Conservation (phyloP, 37 sponge, comb jelly and placozoan species). For the Amphimedon queenslandica region DNA sequence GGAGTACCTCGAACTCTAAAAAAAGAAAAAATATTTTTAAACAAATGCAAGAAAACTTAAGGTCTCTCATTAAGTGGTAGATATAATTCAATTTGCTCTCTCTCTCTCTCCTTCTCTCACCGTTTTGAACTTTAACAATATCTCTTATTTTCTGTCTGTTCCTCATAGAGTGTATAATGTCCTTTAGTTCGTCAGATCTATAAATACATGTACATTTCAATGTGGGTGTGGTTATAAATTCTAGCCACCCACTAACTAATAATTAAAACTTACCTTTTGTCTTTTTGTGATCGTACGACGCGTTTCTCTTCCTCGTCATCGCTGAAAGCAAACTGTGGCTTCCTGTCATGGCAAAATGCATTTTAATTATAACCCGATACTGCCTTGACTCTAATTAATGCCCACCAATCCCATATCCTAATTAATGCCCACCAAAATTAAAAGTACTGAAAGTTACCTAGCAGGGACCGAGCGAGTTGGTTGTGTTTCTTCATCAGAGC, state of each 20-base stretch:
- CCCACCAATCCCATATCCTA: too few species aligned
- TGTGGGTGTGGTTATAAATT: neutral
- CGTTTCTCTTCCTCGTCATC: conserved; percentile 94
- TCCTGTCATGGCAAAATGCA: neutral
- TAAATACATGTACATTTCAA: neutral
- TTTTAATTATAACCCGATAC: neutral
- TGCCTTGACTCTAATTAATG: conserved; percentile 9
- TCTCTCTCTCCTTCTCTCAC: too few species aligned
- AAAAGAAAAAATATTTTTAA: neutral
- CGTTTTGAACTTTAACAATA: conserved; percentile 79
- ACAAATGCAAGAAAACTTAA: neutral
- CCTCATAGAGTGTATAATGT: conserved; percentile 64
- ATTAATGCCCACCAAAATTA: neutral
- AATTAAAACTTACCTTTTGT: conserved; percentile 67
- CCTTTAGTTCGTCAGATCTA: conserved; percentile 86
- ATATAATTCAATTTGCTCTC: too few species aligned
- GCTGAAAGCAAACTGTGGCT: conserved; percentile 18
- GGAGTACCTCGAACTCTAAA: conserved; percentile 75
- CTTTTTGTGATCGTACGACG: conserved; percentile 88
- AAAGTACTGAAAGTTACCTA: too few species aligned
- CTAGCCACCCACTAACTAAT: neutral
- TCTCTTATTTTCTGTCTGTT: conserved; percentile 96
- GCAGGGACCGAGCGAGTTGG: neutral
- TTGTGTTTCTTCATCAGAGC: conserved; percentile 59
- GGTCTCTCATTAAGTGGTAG: too few species aligned